Evolutionary conservation across 2,113 vertebrate species (phyloP), one percentile per base, ranked within the genome.

Genomic region (Eulemur rufifrons): DNA sequence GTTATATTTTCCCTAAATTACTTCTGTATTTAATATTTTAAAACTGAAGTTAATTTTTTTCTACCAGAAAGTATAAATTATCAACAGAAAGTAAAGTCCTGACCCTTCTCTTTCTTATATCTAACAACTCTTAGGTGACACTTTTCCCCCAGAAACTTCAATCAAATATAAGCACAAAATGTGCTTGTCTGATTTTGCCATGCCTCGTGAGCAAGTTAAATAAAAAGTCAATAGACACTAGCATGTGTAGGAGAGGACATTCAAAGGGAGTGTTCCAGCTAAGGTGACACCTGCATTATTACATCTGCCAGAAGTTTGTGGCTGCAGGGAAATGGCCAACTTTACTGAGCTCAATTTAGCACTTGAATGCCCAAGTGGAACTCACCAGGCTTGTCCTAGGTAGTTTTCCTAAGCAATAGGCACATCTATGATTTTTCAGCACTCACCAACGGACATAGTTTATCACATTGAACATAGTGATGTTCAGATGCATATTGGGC

Each of bases 291-390:
- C 90, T 96, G 95, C 91, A 92, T 96, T 95, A 97, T 92, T 96
- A 77, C 86, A 94, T 95, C 97, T 95, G 94, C 91, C 89, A 97
- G 74, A 91, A 96, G 86, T 94, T 91, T 89, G 93, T 93, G 95
- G 93, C 97, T 97, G 74, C 80, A 87, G 95, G 91, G 96, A 97
- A 97, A 97, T 93, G 86, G 73, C 95, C 91, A 89, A 76, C 91
- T 96, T 98, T 92, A 95, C 94, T 95, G 93, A 97, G 97, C 95
- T 98, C 97, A 97, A 97, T 98, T 98, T 98, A 98, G 96, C 98
- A 98, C 97, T 95, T 98, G 94, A 96, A 97, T 89, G 93, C 96
- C 89, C 97, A 97, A 87, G 95, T 97, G 91, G 96, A 96, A 96
- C 97, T 96, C 76, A 77, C 92, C 59, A 74, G 83, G 64, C 50